Conservation (phyloP, 1,140 invertebrate genomes). For the Theocolax elegans region DNA sequence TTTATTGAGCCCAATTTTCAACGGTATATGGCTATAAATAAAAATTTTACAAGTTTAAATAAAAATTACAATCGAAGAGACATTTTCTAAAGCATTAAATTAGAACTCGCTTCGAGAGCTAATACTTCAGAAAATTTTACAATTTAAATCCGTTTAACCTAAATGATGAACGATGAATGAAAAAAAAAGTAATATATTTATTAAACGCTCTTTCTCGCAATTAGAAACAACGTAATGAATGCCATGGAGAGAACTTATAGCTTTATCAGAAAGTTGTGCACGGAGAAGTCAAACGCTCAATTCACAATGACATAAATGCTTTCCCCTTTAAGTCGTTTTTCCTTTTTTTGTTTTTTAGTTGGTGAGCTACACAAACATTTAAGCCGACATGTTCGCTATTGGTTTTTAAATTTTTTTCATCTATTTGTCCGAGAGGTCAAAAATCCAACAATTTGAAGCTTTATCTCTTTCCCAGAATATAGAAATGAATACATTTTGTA, state of each 20-base stretch:
- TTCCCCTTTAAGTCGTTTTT: constrained; percentile 35
- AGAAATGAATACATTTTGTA: constrained; percentile 38
- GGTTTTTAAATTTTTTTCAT: constrained; percentile 14
- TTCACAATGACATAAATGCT: constrained; percentile 51
- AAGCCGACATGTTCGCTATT: constrained; percentile 24
- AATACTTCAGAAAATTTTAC: constrained; percentile 58
- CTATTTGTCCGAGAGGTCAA: constrained; percentile 23
- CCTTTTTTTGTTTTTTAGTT: constrained; percentile 15
- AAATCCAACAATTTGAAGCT: constrained; percentile 10
- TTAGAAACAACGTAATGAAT: constrained; percentile 30
- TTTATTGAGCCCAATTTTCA: constrained; percentile 60
- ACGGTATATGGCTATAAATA: constrained; percentile 57
- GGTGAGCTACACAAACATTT: constrained; percentile 27
- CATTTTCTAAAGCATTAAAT: constrained; percentile 42
- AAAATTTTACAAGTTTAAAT: constrained; percentile 57
- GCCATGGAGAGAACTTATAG: constrained; percentile 32
- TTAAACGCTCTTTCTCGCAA: constrained; percentile 19
- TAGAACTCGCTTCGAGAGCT: constrained; percentile 48
- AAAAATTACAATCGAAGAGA: constrained; percentile 54
- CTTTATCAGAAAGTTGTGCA: constrained; percentile 38
- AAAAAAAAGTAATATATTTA: constrained; percentile 8
- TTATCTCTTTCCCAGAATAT: constrained; percentile 3
- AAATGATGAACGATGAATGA: constrained; percentile 16
- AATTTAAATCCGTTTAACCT: constrained; percentile 43
- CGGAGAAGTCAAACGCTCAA: constrained; percentile 35